Conservation (phyloP, 2,797 vertebrate species). For the Anniella stebbinsi region DNA sequence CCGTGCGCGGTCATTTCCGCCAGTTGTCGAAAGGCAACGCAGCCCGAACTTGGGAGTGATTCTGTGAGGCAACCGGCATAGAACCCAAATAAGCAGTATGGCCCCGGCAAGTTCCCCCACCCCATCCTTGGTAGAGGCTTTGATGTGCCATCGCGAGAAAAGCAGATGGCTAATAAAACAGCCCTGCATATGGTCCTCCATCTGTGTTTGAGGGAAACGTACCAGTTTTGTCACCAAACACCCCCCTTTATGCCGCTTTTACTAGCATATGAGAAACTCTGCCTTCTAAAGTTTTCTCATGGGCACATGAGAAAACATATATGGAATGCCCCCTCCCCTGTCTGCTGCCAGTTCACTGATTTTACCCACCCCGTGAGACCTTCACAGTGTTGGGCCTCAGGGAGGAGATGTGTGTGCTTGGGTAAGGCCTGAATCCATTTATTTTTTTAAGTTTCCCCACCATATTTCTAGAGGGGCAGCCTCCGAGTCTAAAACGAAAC, state of each 20-base stretch:
- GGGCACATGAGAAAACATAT: no score
- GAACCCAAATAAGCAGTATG: background rate
- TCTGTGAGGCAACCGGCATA: constrained; percentile 62
- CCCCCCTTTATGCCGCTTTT: constrained; percentile 71
- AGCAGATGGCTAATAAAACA: constrained; percentile 81
- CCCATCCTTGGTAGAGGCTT: background rate
- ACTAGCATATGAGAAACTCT: background rate
- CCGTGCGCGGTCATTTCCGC: background rate
- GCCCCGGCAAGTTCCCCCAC: no score
- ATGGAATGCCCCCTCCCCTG: rapidly evolving
- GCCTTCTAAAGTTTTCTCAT: background rate
- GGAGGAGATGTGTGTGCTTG: background rate
- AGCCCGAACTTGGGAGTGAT: background rate
- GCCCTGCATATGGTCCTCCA: constrained; percentile 80
- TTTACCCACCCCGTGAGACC: background rate
- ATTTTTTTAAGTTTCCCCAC: no score
- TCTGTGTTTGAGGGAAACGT: constrained; percentile 81
- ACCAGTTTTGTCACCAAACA: constrained; percentile 82
- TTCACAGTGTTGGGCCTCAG: background rate
- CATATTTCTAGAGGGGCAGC: background rate
- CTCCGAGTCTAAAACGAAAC: background rate
- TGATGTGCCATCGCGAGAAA: constrained; percentile 68
- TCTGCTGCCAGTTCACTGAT: background rate
- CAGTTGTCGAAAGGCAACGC: rapidly evolving
- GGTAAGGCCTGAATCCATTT: background rate